Evolutionary conservation across 2,113 vertebrate genomes (phyloP), one percentile per base, ranked within the genome.

Genomic region (Macquaria australasica): DNA sequence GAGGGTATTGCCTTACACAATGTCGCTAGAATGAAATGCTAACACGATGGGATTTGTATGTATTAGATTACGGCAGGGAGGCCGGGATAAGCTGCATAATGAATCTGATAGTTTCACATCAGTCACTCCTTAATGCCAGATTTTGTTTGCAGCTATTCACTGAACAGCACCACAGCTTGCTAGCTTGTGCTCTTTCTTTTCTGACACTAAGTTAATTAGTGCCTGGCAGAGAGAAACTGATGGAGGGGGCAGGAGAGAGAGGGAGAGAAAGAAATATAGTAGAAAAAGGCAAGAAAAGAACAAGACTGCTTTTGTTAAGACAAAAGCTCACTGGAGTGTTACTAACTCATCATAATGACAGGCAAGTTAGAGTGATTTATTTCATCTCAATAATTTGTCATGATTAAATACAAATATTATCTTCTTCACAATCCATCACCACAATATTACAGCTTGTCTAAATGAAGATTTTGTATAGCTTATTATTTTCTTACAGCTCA

Each of bases 11-110:
- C 91, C 74, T 95, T 93, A 87, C 87, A 90, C 89, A 93, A 84
- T 92, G 89, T 86, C 77, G 80, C 89, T 64, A 84, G 86, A 95
- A 96, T 95, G 91, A 95, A 96, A 95, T 93, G 94, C 89, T 87
- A 95, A 93, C 93, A 92, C 86, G 86, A 91, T 94, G 82, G 93
- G 92, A 94, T 94, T 92, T 91, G 89, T 87, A 85, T 88, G 91
- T 90, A 95, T 95, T 95, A 89, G 92, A 95, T 95, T 95, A 95
- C 83, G 28, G 89, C 88, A 64, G 79, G 88, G 87, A 93, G 91
- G 89, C 92, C 63, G 79, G 88, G 87, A 88, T 91, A 89, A 91
- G 81, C 77, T 69, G 86, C 73, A 90, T 95, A 94, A 96, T 94
- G 93, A 94, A 94, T 91, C 85, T 93, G 84, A 94, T 92, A 90